Percentiles rank a stretch among this genome's conserved stretches.
phyloP scores from a whole-genome alignment of 2,113 vertebrate genomes.

The Chauna torquata region DNA sequence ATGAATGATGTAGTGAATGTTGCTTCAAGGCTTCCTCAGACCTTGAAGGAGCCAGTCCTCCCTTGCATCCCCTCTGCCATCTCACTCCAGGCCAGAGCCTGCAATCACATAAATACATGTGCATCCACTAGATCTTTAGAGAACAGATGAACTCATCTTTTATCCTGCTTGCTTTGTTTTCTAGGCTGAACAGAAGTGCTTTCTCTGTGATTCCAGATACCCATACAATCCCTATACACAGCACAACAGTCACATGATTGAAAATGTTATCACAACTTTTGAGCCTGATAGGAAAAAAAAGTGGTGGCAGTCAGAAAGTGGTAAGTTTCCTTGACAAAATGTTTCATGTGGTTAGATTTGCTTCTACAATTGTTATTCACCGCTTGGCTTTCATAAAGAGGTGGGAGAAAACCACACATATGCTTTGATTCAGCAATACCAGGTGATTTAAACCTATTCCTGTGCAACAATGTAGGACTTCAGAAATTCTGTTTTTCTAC shows the following conservation, averaged over 20 bases:
- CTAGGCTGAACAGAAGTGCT: slow-evolving; percentile 87
- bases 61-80: background rate
- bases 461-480: background rate
- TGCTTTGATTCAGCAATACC: background rate
- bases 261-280: slow-evolving; percentile 86
- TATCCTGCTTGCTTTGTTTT: slow-evolving; percentile 22
- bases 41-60: background rate
- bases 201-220: slow-evolving; percentile 85
- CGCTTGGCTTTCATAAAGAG: background rate
- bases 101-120: background rate
- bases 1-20: background rate
- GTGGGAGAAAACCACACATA: background rate
- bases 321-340: slow-evolving; percentile 58
- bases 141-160: background rate
- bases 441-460: background rate
- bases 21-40: background rate
- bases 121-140: background rate
- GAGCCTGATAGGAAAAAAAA: slow-evolving; percentile 80
- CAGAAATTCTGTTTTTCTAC: background rate
- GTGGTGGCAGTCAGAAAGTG: slow-evolving; percentile 94
- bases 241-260: slow-evolving; percentile 81
- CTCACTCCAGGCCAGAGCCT: background rate
- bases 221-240: slow-evolving; percentile 77
- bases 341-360: background rate
- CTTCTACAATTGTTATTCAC: background rate